phyloP scores from a whole-genome alignment of 2,888 invertebrate genomes.

The Metopia argyrocephala region DNA sequence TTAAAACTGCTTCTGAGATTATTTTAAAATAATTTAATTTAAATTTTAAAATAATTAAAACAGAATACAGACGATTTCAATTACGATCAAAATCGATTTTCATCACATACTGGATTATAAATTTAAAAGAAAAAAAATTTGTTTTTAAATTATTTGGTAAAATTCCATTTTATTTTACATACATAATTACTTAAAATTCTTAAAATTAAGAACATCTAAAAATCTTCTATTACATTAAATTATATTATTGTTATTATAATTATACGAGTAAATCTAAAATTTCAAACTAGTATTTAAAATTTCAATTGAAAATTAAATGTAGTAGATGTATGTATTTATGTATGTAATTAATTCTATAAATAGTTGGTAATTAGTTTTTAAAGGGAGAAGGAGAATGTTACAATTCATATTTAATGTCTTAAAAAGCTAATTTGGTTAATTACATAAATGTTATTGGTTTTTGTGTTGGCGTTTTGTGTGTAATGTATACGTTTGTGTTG shows the following conservation, averaged over 20 bases:
- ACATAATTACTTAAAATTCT: background rate
- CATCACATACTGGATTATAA: no score
- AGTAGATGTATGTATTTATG: no score
- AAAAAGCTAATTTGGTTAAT: background rate
- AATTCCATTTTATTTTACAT: background rate
- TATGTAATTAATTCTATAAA: no score
- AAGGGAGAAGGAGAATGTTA: background rate
- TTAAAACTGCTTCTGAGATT: no score
- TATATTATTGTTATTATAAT: background rate
- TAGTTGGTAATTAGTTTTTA: background rate
- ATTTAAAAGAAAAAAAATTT: no score
- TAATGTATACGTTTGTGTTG: background rate
- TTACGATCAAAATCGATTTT: no score
- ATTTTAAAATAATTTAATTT: no score
- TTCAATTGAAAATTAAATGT: no score
- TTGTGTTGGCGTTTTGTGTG: background rate
- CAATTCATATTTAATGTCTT: background rate
- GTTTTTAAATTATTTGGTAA: background rate
- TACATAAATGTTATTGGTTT: background rate
- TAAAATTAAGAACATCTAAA: background rate
- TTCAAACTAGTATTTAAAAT: background rate
- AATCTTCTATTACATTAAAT: background rate
- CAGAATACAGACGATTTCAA: no score
- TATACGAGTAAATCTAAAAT: background rate
- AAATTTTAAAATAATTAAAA: no score